Base-by-base conservation (phyloP, 2,888 invertebrate species). In the Drosophila fungiperda region DNA sequence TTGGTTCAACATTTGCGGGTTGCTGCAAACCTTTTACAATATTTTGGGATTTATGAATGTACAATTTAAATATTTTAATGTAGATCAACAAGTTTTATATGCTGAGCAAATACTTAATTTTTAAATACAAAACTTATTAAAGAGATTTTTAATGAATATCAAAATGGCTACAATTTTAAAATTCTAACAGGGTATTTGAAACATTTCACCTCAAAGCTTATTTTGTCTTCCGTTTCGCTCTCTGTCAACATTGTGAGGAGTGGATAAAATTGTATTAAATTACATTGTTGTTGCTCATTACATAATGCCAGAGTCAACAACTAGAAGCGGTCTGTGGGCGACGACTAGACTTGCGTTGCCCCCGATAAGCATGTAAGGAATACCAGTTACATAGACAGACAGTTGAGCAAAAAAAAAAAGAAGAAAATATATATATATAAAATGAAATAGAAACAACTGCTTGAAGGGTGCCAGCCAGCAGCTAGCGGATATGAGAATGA, bases 241-340 rank as follows among this genome's bases (percentile, higher is more conserved):
- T 66, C 60, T 52, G 55, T 53, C 45, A 64, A 60, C 82, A 76
- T 75, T 67, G 78, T 59, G 52, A 49, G 63, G 81, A 49, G 52
- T 58, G 84, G 80, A 77, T 72, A 73, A 84, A 89, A 82, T 90
- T 86, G 90, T 87, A 89, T 91, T 89, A 89, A 89, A 90, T 89
- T 89, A 85, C 91, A 76, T 80, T 86, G 82, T 77, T 84, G 82
- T 83, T 79, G 79, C 85, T 90, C 84, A 90, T 89, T 90, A 90
- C 80, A 78, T 83, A 78, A 89, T 83, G 83, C 76, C 76, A 77
- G 73, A 84, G 80, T 75, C 87, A 90, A 82, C 87, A 87, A 75
- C 89, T 76, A 76, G 84, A 73, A 63, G 61, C 68, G 57, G 55
- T 68, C 63, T 50, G 58, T 62, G 63, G 59, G 70, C 61, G 57